Evolutionary conservation across 2,888 invertebrate species (phyloP).

Genomic region (Poecilobothrus nobilitatus): DNA sequence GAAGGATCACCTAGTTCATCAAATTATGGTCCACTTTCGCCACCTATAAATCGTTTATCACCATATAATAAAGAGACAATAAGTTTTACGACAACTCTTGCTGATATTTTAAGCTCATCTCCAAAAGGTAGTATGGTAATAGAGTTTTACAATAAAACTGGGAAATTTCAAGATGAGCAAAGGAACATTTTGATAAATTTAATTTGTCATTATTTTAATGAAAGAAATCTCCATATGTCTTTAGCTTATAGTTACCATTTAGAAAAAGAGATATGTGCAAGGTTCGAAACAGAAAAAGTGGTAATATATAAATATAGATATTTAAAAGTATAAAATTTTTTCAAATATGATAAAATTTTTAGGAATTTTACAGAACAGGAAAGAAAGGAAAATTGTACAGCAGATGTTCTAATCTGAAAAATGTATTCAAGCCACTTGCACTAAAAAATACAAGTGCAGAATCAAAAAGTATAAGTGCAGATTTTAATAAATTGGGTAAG

Average conservation of each 20-base stretch:
- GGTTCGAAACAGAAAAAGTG: constrained; percentile 15
- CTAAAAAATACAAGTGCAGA: too few relatives aligned
- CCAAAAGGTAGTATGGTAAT: constrained; percentile 20
- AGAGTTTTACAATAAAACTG: constrained; percentile 22
- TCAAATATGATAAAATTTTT: not conserved
- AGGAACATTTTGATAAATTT: constrained; percentile 20
- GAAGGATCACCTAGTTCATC: constrained; percentile 10
- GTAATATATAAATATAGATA: constrained; percentile 11
- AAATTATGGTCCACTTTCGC: not conserved
- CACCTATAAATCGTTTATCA: too few relatives aligned
- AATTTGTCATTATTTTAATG: constrained; percentile 23
- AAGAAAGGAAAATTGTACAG: constrained; percentile 16
- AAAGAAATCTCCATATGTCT: constrained; percentile 20
- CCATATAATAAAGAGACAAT: too few relatives aligned
- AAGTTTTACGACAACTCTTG: not conserved
- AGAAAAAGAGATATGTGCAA: constrained; percentile 24
- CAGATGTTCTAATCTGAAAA: constrained; percentile 13
- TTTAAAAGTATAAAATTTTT: not conserved
- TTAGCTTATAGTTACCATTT: constrained; percentile 22
- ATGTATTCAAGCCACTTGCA: too few relatives aligned
- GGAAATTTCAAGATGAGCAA: constrained; percentile 25
- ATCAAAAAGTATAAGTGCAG: not conserved
- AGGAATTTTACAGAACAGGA: constrained; percentile 13
- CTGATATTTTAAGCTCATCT: not conserved
- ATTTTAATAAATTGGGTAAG: too few relatives aligned